Evolutionary conservation across 2,797 vertebrate genomes (phyloP).

Genomic region (Cuniculus paca): DNA sequence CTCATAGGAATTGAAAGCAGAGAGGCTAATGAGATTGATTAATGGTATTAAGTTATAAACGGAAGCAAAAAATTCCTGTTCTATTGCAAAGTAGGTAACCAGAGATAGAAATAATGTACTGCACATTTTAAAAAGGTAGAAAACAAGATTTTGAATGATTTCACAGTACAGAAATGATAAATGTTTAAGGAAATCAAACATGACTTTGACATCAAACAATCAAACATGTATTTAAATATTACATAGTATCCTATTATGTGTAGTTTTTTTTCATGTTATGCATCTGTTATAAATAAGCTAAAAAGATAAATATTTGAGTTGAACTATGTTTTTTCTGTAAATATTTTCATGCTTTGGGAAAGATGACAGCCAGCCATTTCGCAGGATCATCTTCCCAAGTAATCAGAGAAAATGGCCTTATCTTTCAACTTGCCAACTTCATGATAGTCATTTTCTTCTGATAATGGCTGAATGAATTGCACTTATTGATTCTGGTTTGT

Average conservation of each 20-base stretch:
- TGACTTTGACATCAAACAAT: not conserved
- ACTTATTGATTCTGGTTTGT: not conserved
- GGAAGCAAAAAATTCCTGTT: not conserved
- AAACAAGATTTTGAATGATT: not conserved
- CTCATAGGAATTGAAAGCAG: not conserved
- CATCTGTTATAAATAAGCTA: not conserved
- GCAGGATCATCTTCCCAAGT: not conserved
- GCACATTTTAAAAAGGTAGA: not conserved
- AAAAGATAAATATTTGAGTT: not conserved
- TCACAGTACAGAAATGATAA: not conserved
- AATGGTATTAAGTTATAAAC: not conserved
- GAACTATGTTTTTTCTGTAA: not conserved
- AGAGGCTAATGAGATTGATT: not conserved
- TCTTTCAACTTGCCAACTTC: not conserved
- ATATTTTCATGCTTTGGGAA: not conserved
- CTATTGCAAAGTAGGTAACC: not conserved
- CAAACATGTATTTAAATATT: not conserved
- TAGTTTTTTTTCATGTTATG: not conserved
- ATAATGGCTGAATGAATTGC: too few relatives aligned
- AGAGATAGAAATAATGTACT: not conserved
- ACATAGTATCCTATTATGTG: not conserved
- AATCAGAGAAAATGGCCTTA: not conserved
- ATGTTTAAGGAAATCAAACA: not conserved
- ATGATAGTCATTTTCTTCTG: not conserved
- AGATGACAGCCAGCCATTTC: not conserved